Base-by-base conservation (phyloP, 2,113 vertebrate genomes). In the Struthidea cinerea region DNA sequence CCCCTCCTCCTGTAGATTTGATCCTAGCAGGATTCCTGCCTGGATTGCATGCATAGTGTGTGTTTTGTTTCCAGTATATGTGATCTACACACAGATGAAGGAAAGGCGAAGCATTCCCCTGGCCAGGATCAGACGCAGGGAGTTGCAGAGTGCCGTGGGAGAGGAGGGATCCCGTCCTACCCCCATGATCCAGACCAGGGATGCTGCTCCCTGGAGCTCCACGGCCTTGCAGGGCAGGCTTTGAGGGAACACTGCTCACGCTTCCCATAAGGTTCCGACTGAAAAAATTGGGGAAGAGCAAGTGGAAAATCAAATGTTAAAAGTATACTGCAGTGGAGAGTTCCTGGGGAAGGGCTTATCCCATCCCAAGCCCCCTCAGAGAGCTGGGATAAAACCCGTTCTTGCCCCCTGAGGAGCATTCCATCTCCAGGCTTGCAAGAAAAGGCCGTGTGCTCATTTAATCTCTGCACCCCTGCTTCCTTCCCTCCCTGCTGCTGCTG, bases 21-120 rank as follows among this genome's bases (percentile, higher is more conserved):
- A 70, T 81, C 79, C 16, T 83, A 92, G 96, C 96, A 93, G 96
- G 92, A 74, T 94, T 94, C 57, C 93, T 85, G 91, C 93, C 96
- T 85, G 94, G 94, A 91, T 91, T 96, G 96, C 96, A 96, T 96
- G 95, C 90, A 9, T 96, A 91, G 94, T 91, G 81, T 90, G 93
- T 96, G 91, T 96, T 89, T 92, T 73, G 90, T 96, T 91, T 57
- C 94, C 96, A 69, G 91, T 89, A 5, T 83, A 67, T 47, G 94
- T 96, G 95, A 75, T 65, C 90, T 76, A 55, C 86, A 55, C 93
- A 44, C 77, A 71, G 92, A 33, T 71, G 86, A 86, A 89, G 93
- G 81, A 89, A 78, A 76, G 93, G 33, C 9, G 81, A 89, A 68
- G 84, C 13, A 7, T 94, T 55, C 71, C 24, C 3, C 59, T 80